Conservation (phyloP, 53 echinoderm and acorn worm genomes). For the Echinometra lucunter region DNA sequence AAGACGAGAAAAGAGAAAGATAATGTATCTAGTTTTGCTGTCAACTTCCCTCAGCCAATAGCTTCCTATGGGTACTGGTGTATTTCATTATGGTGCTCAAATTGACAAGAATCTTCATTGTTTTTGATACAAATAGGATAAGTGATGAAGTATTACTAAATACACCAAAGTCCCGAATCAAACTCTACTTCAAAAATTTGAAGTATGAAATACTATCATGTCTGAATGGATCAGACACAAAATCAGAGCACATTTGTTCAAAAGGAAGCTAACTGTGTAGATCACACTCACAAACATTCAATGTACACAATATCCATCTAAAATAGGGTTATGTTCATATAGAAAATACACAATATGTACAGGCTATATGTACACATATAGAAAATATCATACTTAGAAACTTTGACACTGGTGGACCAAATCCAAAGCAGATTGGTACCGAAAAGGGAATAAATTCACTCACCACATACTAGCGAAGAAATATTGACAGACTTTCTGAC, state of each 20-base stretch:
- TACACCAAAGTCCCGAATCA: not conserved
- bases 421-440: not conserved
- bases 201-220: not conserved
- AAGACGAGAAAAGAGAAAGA: not conserved
- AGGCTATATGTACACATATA: slow-evolving; percentile 40
- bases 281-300: not conserved
- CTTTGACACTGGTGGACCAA: not conserved
- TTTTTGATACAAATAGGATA: not conserved
- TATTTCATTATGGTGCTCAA: no score
- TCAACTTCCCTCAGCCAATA: not conserved
- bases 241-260: not conserved
- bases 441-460: not conserved
- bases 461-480: not conserved
- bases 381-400: slow-evolving; percentile 23
- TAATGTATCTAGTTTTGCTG: not conserved
- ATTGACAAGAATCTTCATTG: not conserved
- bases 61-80: no score
- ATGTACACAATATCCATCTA: slow-evolving; percentile 31
- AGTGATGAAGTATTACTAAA: not conserved
- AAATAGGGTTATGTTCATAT: slow-evolving; percentile 40
- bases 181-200: not conserved
- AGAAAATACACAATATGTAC: slow-evolving; percentile 63
- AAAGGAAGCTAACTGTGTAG: not conserved
- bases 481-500: not conserved
- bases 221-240: not conserved